Evolutionary conservation across 2,797 vertebrate species (phyloP), one percentile per base, ranked within the genome.

Genomic region (Cossypha dichroa): DNA sequence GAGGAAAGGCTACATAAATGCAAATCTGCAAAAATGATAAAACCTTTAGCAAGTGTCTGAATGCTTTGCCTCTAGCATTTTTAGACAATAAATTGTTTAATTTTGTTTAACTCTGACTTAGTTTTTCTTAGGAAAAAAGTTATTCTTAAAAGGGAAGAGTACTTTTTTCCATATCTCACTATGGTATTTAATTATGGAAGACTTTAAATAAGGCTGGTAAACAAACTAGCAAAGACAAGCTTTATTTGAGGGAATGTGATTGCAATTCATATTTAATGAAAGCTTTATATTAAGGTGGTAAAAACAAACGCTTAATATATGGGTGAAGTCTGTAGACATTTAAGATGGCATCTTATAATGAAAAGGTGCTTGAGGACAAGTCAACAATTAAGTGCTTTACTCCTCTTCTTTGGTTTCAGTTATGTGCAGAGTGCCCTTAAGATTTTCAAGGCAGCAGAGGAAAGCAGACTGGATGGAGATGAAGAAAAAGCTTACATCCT

Each of bases 401-500:
- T 59, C 79, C 72, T 77, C 54, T 83, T 69, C 34, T 96, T 84
- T 94, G 16, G 55, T 97, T 97, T 97, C 96, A 97, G 99, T 97
- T 99, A 99, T 94, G 99, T 99, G 58, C 98, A 99, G 97, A 99
- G 99, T 92, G 99, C 99, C 81, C 98, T 98, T 97, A 99, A 99
- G 98, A 98, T 99, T 95, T 99, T 99, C 96, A 99, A 99, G 97
- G 98, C 98, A 33, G 99, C 99, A 0, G 99, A 99, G 94, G 99
- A 99, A 97, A 98, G 98, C 97, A 98, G 99, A 36, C 96, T 99
- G 96, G 99, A 99, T 69, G 97, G 99, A 96, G 99, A 99, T 96
- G 99, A 99, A 97, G 99, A 99, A 97, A 99, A 97, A 89, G 99
- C 99, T 41, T 99, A 99, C 68, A 99, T 99, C 40, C 95, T 99